Percentiles rank a stretch among this genome's conserved stretches.
Evolutionary conservation across 1,140 invertebrate species (phyloP).

Genomic region (Aphis craccivora): DNA sequence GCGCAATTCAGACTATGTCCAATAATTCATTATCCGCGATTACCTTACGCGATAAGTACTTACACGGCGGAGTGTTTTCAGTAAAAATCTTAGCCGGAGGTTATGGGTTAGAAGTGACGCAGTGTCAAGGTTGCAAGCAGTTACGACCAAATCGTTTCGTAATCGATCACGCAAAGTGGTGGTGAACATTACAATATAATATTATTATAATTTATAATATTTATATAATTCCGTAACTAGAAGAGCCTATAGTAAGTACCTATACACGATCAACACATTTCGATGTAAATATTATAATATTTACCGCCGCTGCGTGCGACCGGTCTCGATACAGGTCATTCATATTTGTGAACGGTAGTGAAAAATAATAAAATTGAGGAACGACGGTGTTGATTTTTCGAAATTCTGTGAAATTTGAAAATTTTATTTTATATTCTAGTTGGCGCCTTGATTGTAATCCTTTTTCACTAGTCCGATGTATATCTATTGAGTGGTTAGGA

Average conservation of each 20-base stretch:
- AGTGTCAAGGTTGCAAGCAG: slow-evolving; percentile 13
- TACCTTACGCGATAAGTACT: background rate
- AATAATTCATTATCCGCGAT: background rate
- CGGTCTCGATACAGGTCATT: no score
- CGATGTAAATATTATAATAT: no score
- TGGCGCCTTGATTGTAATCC: no score
- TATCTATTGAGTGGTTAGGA: no score
- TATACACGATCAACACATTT: background rate
- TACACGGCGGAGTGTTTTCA: background rate
- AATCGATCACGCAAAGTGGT: background rate
- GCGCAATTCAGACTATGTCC: background rate
- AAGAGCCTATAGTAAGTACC: background rate
- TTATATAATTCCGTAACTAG: background rate
- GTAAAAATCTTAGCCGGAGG: background rate
- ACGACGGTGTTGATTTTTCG: no score
- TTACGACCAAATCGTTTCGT: background rate
- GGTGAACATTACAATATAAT: background rate
- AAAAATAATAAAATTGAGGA: no score
- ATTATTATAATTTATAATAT: background rate
- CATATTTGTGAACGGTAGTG: no score
- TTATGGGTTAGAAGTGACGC: background rate
- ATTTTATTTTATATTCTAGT: no score
- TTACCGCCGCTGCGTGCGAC: no score
- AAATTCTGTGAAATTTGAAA: no score
- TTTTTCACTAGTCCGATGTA: no score